These are phyloP conservation scores for Scaptomyza montana DNA, from an alignment of 1,140 invertebrate species.

Conservation along the genomic window DNA sequence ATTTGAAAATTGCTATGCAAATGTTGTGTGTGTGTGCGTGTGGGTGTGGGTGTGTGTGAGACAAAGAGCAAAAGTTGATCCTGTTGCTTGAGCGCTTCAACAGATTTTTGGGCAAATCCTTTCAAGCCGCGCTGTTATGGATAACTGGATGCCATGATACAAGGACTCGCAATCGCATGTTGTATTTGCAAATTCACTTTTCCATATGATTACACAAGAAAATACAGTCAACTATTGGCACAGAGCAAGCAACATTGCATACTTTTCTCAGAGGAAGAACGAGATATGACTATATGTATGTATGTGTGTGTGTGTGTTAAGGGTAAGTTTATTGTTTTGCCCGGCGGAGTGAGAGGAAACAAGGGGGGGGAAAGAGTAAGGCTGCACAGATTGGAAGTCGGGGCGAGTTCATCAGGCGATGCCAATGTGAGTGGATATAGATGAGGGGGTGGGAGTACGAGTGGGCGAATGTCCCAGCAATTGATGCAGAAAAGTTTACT, in stretches of 20 bases:
- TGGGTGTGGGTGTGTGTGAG: not conserved
- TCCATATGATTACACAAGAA: conserved; percentile 81
- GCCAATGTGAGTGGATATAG: conserved; percentile 24
- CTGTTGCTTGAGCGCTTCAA: conserved; percentile 2
- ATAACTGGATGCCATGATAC: conserved; percentile 44
- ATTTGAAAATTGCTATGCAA: conserved; percentile 65
- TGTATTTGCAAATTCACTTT: conserved; percentile 82
- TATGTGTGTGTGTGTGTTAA: conserved; percentile 21
- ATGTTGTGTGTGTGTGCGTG: conserved; percentile 36
- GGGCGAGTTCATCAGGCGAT: conserved; percentile 65
- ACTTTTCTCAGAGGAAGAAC: conserved; percentile 18
- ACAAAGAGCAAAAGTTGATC: conserved; percentile 35
- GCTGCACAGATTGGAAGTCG: conserved; percentile 28
- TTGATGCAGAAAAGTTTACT: conserved; percentile 79
- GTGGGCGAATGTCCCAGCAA: conserved; percentile 42
- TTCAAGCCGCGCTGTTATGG: conserved; percentile 42
- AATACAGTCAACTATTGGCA: conserved; percentile 75
- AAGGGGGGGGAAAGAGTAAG: conserved; percentile 2
- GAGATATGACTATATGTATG: not conserved
- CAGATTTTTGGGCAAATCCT: conserved; percentile 29
- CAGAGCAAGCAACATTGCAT: conserved; percentile 42
- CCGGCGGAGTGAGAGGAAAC: conserved; percentile 7
- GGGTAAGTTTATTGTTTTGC: conserved; percentile 54
- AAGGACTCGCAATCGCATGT: conserved; percentile 60
- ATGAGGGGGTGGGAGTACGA: not conserved